Base-by-base conservation (phyloP, 92 coral and sea anemone species). In the Blastomussa wellsi region DNA sequence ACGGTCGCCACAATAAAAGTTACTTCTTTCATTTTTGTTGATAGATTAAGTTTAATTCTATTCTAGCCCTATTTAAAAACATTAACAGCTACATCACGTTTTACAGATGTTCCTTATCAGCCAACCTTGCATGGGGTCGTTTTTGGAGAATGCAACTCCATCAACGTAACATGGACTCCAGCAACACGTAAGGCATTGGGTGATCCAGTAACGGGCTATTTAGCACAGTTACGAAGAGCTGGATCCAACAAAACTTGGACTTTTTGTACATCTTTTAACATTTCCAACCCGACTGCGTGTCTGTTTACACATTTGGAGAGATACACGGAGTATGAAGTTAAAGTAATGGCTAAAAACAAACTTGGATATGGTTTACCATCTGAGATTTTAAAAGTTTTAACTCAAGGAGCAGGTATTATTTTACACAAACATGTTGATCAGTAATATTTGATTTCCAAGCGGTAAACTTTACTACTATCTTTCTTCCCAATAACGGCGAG, bases 341-440 rank as follows among this genome's bases (percentile, higher is more conserved):
- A 60, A 80, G 84, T 80, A 2, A 42, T 17, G 64, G 84, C 84
- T 15, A 65, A 33, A 64, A 79, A 79, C 73, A 62, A 79, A n/a
- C n/a, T 38, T 4, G 83, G 73, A n/a, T 62, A 79, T 31, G 47
- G 83, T 66, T 64, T 64, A 74, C 74, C 83, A n/a, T 64, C 73
- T 47, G 38, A 13, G 29, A 5, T 55, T 2, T 4, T 32, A 7
- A 20, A 15, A 15, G 59, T 32, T 39, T 41, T 57, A 31, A 66
- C 75, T 15, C 13, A 2, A 7, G 53, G n/a, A 28, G 74, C 74
- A 62, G 83, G 83, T 79, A n/a, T 20, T 2, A 44, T 3, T 10
- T 44, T 44, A 44, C 49, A 8, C 49, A 0, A 8, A 44, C 11
- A 0, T 8, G 12, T 44, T 44, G 12, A 13, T 39, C 44, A 3